Conservation (phyloP, 2,797 vertebrate genomes). For the Momotus momota region DNA sequence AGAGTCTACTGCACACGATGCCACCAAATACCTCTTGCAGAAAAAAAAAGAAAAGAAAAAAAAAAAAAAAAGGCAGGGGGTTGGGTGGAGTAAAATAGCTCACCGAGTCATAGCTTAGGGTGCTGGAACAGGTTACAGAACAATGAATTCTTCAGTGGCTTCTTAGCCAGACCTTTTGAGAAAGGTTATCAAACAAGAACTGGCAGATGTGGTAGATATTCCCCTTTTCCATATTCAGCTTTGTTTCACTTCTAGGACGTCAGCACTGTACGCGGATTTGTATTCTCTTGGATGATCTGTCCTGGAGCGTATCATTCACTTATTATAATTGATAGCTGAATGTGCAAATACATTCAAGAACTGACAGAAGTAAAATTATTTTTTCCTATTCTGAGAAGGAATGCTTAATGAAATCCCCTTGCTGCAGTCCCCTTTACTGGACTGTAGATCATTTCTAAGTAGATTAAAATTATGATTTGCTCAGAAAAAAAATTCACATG, state of each 20-base stretch:
- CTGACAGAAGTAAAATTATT: not conserved
- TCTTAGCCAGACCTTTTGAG: not conserved
- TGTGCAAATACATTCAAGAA: not conserved
- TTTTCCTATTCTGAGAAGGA: not conserved
- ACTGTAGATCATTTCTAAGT: not conserved
- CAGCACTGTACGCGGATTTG: not conserved
- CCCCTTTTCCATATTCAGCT: not conserved
- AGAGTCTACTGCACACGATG: not conserved
- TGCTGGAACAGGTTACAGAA: not conserved
- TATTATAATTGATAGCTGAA: not conserved
- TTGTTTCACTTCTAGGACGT: not conserved
- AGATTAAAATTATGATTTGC: not conserved
- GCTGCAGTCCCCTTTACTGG: not conserved
- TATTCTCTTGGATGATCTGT: not conserved
- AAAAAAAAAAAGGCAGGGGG: not conserved
- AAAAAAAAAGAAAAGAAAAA: not conserved
- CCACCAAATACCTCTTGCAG: not conserved
- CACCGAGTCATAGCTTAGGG: not conserved
- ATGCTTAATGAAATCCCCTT: not conserved
- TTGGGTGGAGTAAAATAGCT: no score
- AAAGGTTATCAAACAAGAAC: not conserved
- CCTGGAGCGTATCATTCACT: not conserved
- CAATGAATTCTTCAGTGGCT: not conserved
- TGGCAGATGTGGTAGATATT: accelerated
- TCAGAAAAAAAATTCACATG: not conserved